Conservation (phyloP, 1,140 invertebrate genomes). For the Oreohelix idahoensis region DNA sequence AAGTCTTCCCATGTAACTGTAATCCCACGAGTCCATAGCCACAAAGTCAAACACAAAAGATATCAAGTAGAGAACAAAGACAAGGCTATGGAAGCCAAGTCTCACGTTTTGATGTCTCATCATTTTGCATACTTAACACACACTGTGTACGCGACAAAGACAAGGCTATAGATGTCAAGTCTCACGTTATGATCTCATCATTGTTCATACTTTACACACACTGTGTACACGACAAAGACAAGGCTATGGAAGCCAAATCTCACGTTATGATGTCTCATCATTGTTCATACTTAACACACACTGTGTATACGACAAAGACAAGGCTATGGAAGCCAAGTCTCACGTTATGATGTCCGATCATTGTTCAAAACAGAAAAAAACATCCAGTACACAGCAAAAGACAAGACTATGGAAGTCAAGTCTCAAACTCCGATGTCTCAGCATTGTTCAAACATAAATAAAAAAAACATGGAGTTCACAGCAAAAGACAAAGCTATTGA, state of each 20-base stretch:
- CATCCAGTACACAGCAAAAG: neutral
- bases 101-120: neutral
- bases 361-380: too few species aligned
- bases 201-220: too few species aligned
- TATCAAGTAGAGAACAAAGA: neutral
- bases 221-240: neutral
- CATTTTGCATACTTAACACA: too few species aligned
- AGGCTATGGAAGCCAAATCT: neutral
- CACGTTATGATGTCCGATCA: neutral
- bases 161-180: neutral
- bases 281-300: too few species aligned
- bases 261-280: neutral
- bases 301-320: neutral
- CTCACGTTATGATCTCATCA: neutral
- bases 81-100: neutral
- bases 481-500: neutral
- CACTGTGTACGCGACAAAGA: neutral
- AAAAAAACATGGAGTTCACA: neutral
- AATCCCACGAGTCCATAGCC: slow-evolving; percentile 1
- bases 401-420: neutral
- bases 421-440: neutral
- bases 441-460: neutral
- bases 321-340: neutral
- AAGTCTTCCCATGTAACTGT: slow-evolving; percentile 2
- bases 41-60: neutral